Evolutionary conservation across 35 echinoderm and acorn worm genomes (phyloP), one percentile per base, ranked within the genome.

Genomic region (Ptychodera flava): DNA sequence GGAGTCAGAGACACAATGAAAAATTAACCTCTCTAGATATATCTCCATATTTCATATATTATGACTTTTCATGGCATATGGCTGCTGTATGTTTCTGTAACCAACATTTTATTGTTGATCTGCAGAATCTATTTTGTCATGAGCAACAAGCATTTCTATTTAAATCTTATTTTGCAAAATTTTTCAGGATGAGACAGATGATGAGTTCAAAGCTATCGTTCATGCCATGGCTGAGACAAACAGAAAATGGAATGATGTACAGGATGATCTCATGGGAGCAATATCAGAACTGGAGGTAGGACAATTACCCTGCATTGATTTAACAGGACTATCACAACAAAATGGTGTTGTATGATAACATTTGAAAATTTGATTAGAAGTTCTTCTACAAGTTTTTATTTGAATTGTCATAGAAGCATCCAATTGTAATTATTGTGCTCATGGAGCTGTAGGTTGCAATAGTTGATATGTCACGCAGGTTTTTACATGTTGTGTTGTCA

Each of bases 251-350:
- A 6, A 37, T 31, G 64, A 79, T 31, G 52, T 97, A 14, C 86
- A 92, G 36, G 36, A 82, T 77, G 95, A 97, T 35, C 81, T 97
- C 16, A 84, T 77, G 27, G 85, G 90, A n/a, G 95, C 95, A 27
- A 83, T 91, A 32, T 38, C 78, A 75, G 95, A 97, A 37, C 85
- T 97, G 16, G 95, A 97, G 77, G 93, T 94, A 78, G 87, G 89
- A 87, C 33, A 76, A 12, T 82, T n/a, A 28, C 0, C 76, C 29
- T 82, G 28, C 27, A 1, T 35, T 35, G 15, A 80, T 16, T 87
- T 27, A 35, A 1, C 32, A 1, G 27, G 2, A 12, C 27, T 6
- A 30, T 10, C 31, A 33, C 28, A 52, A 1, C 12, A 30, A 76
- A 31, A 30, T 32, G 29, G 10, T 86, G 30, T 86, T 80, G 52